Evolutionary conservation across 1,140 invertebrate species (phyloP).

Genomic region (Zaprionus ornatus): DNA sequence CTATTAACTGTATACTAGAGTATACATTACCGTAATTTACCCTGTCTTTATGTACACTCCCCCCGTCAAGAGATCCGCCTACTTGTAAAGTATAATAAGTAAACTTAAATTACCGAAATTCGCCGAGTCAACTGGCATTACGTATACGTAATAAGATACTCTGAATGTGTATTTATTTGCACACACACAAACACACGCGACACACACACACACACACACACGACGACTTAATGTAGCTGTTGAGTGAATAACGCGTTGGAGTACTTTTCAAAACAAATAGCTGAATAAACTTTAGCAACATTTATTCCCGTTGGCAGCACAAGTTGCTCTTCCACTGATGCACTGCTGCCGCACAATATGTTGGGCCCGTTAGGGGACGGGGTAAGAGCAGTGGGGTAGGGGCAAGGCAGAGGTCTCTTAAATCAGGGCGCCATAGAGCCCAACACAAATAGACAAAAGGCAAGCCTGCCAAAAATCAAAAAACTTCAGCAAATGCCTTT

Average conservation of each 20-base stretch:
- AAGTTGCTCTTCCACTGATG: constrained; percentile 18
- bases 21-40: not conserved
- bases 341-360: constrained; percentile 34
- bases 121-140: constrained; percentile 6
- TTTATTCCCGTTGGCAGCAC: constrained; percentile 14
- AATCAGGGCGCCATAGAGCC: constrained; percentile 40
- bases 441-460: constrained; percentile 37
- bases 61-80: not conserved
- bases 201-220: not conserved
- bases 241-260: constrained; percentile 1
- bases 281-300: constrained; percentile 32
- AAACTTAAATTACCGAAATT: constrained; percentile 22
- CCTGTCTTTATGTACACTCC: not conserved
- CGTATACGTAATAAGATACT: constrained; percentile 2
- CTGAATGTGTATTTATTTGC: not conserved
- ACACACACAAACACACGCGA: not conserved
- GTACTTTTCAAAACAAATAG: constrained; percentile 42
- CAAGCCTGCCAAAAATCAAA: constrained; percentile 39
- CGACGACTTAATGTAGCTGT: constrained; percentile 8
- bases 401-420: not conserved
- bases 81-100: constrained; percentile 10
- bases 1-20: not conserved
- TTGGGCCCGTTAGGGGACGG: not conserved
- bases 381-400: not conserved
- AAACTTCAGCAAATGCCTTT: constrained; percentile 33